A percentile compares a stretch with the other conserved stretches of the same genome.
phyloP scores from a whole-genome alignment of 2,888 invertebrate genomes.

The Microctonus hyperodae region DNA sequence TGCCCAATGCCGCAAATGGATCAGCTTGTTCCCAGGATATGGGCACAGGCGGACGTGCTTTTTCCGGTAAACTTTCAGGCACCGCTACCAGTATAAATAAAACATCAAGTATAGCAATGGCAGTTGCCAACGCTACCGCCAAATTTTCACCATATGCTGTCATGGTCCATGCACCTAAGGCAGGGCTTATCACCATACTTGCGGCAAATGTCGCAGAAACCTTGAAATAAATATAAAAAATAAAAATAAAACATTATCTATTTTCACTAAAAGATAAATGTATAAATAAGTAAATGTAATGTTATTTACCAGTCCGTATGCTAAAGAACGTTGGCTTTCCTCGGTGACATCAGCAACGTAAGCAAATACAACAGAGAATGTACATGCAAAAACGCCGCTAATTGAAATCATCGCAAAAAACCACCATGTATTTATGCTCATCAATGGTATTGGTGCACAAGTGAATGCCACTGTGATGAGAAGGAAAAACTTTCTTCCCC shows the following conservation, averaged over 20 bases:
- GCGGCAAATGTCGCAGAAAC: constrained; percentile 99
- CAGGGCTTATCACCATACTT: constrained; percentile 98
- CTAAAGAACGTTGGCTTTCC: constrained; percentile 91
- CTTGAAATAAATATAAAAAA: no score
- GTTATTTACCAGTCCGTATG: constrained; percentile 85
- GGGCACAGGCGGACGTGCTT: constrained; percentile 77
- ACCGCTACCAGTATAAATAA: constrained; percentile 98
- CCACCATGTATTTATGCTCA: constrained; percentile 99
- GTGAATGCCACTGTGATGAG: constrained; percentile 98
- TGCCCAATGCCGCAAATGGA: constrained; percentile 78
- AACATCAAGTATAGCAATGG: constrained; percentile 94
- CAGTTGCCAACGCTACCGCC: constrained; percentile 91
- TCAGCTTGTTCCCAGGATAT: constrained; percentile 98
- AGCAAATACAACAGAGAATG: constrained; percentile 99
- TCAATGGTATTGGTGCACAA: constrained; percentile 97
- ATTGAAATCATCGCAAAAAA: constrained; percentile 99
- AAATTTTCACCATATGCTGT: constrained; percentile 76
- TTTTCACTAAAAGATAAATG: neutral
- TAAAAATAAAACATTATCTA: no score
- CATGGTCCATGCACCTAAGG: constrained; percentile 90
- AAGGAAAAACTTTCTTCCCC: constrained; percentile 98
- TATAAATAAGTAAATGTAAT: neutral
- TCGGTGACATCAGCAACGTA: constrained; percentile 99
- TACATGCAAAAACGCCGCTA: constrained; percentile 98
- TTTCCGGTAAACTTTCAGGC: constrained; percentile 97